A percentile compares a stretch with the other conserved stretches of the same genome.
Evolutionary conservation across 2,888 invertebrate species (phyloP).

Genomic region (Leptopilina syphax): DNA sequence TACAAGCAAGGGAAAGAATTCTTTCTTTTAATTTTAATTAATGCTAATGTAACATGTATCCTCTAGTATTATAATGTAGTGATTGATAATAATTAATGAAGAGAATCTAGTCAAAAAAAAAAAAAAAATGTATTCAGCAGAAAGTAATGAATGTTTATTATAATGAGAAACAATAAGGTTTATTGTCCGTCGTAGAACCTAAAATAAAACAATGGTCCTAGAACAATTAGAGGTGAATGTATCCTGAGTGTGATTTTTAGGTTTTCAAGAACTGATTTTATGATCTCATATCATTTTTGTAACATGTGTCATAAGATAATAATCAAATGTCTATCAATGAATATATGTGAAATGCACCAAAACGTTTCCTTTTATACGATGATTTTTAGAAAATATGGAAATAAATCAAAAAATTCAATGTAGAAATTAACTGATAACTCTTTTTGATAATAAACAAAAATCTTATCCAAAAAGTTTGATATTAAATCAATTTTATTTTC

Average conservation of each 20-base stretch:
- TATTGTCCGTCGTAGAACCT: neutral
- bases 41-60: constrained; percentile 1
- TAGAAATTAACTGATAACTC: neutral
- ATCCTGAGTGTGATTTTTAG: neutral
- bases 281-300: constrained; percentile 7
- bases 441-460: neutral
- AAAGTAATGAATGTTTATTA: constrained; percentile 11
- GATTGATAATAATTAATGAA: constrained; percentile 14
- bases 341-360: constrained; percentile 16
- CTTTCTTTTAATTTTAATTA: neutral
- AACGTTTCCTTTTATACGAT: constrained; percentile 39
- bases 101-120: constrained; percentile 16
- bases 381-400: constrained; percentile 46
- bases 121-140: neutral
- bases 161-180: neutral
- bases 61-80: neutral
- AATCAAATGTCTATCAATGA: neutral
- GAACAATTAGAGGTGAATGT: neutral
- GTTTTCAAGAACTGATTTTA: constrained; percentile 14
- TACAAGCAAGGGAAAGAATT: neutral
- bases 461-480: neutral
- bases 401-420: constrained; percentile 39
- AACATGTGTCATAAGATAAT: constrained; percentile 6
- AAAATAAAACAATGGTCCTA: neutral
- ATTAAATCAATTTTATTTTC: neutral